Evolutionary conservation across 2,797 vertebrate species (phyloP).

Genomic region (Phataginus tetradactyla): DNA sequence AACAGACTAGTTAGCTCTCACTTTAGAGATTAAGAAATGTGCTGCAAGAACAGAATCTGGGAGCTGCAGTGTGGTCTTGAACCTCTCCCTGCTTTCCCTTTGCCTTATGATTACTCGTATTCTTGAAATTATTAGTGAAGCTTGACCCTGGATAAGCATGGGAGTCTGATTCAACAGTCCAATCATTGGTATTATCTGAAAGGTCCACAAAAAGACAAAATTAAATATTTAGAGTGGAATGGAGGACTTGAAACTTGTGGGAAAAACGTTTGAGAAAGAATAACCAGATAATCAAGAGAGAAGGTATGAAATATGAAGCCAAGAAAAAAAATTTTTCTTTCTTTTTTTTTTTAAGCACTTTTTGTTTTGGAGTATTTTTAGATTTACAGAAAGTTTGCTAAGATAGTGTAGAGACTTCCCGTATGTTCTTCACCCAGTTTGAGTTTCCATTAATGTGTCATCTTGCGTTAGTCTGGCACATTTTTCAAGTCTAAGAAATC

Average conservation of each 20-base stretch:
- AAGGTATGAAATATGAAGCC: neutral
- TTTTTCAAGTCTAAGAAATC: neutral
- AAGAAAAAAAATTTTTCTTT: neutral
- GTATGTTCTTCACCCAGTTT: neutral
- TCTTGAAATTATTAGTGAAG: neutral
- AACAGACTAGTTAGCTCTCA: neutral
- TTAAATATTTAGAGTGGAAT: neutral
- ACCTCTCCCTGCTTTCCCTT: neutral
- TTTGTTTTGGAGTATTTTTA: slow-evolving; percentile 27
- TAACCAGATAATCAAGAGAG: neutral
- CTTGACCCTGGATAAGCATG: neutral
- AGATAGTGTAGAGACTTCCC: neutral
- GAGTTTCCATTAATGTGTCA: neutral
- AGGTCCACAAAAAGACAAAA: neutral
- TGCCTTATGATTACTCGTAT: neutral
- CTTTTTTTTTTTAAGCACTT: neutral
- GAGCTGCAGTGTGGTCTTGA: neutral
- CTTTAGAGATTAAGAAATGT: neutral
- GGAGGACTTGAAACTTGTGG: neutral
- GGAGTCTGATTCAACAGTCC: neutral
- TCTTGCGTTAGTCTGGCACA: neutral
- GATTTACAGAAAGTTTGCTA: neutral
- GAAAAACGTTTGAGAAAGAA: neutral
- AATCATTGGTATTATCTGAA: neutral
- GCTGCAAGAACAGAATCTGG: neutral